Base-by-base conservation (phyloP, 1,140 invertebrate genomes). In the Diprion similis region DNA sequence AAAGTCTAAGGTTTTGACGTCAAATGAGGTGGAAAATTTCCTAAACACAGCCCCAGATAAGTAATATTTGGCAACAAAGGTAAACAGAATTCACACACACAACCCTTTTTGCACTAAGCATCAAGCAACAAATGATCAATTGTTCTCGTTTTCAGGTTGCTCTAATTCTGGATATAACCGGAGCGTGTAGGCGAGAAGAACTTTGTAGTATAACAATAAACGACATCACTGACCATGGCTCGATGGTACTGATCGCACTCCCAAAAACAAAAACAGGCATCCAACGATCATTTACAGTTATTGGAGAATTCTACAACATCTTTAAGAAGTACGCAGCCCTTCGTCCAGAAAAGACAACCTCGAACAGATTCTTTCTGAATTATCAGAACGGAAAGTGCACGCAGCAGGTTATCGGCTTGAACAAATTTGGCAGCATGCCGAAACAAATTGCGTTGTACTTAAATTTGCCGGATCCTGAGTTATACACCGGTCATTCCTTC, bases 381-480 rank as follows among this genome's bases (percentile, higher is more conserved):
- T 72, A 66, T n/a, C 59, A 72, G 17, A 37, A 66, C 37, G 71
- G 71, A 9, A 66, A 72, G 24, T 72, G 71, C 64, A 72, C 71
- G 10, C 17, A 7, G 17, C 79, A 82, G 71, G 37, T 46, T 13
- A 78, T 83, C 24, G 83, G 79, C 0, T 79, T 76, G 70, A 81
- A 84, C 72, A 83, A 80, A 69, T 70, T 81, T 72, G 70, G 68
- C 10, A 59, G 10, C 15, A 79, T 81, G 72, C 76, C 74, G 45
- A 81, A 81, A 76, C 19, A 78, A 73, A 78, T 85, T 19, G 79
- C 79, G 47, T 72, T 48, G n/a, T 83, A 69, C 76, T 75, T 82
- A 64, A 72, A 79, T 66, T 70, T 83, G 47, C 70, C 73, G 47
- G 65, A 84, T 73, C 68, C 81, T 24, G 51, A 82, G 45, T 46